A percentile compares a stretch with the other conserved stretches of the same genome.
Conservation (phyloP, 1,140 invertebrate species). For the Carposina sasakii region DNA sequence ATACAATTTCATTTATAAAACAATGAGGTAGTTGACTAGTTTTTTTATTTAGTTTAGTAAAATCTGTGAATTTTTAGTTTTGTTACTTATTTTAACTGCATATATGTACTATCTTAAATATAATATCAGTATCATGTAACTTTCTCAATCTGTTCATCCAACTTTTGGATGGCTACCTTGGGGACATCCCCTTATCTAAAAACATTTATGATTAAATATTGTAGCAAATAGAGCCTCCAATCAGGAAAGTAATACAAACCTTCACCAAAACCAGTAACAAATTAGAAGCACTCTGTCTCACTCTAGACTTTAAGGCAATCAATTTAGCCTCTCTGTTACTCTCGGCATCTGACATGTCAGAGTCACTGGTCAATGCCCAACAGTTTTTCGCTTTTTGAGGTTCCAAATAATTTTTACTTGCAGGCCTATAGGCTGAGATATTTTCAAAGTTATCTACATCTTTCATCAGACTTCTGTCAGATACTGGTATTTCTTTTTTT, state of each 20-base stretch:
- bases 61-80: too few species aligned
- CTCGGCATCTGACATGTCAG: conserved; percentile 67
- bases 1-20: too few species aligned
- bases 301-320: conserved; percentile 56
- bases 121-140: too few species aligned
- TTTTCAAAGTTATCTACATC: conserved; percentile 59
- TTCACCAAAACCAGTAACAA: conserved; percentile 60
- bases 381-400: conserved; percentile 35
- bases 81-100: too few species aligned
- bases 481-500: conserved; percentile 62
- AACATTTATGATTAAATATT: too few species aligned
- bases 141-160: too few species aligned
- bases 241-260: conserved; percentile 36
- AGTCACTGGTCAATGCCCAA: conserved; percentile 62
- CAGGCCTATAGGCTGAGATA: conserved; percentile 51
- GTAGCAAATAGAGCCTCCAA: too few species aligned
- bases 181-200: too few species aligned
- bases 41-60: too few species aligned
- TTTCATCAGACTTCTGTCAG: conserved; percentile 55
- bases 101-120: too few species aligned
- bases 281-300: conserved; percentile 64
- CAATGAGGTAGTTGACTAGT: too few species aligned
- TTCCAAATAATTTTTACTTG: conserved; percentile 48
- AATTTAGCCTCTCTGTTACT: conserved; percentile 56
- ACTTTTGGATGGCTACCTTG: too few species aligned